These are phyloP conservation scores for Microcebus jonahi DNA, from an alignment of 2,113 vertebrate species.

Conservation along the genomic window DNA sequence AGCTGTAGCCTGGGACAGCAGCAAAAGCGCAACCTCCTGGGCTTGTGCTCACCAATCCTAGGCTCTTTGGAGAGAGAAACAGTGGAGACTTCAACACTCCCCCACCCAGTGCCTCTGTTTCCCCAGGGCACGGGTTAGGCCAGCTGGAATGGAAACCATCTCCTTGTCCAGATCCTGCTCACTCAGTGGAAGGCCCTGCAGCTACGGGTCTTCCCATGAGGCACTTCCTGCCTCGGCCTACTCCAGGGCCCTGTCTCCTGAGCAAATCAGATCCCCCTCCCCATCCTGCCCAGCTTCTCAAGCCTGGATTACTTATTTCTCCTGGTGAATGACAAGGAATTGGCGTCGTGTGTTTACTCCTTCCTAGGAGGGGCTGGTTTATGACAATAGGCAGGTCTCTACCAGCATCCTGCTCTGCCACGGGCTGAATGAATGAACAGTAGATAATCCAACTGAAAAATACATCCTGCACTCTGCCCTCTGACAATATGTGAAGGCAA, in stretches of 20 bases:
- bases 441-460: neutral
- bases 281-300: neutral
- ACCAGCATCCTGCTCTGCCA: slow-evolving; percentile 1
- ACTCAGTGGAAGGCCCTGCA: neutral
- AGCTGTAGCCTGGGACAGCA: neutral
- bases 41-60: neutral
- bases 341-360: slow-evolving; percentile 38
- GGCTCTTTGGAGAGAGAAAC: slow-evolving; percentile 12
- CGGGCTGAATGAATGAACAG: neutral
- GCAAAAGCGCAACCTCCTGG: neutral
- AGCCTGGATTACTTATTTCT: slow-evolving; percentile 27
- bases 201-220: neutral
- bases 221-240: neutral
- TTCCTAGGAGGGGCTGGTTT: slow-evolving; percentile 50
- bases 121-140: neutral
- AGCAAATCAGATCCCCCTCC: neutral
- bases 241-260: neutral
- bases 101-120: neutral
- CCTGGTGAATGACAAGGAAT: slow-evolving; percentile 29
- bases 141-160: neutral
- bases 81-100: neutral
- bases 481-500: neutral
- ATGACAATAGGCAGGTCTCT: slow-evolving; percentile 39
- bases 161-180: neutral
- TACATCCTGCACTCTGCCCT: neutral